A percentile compares a stretch with the other conserved stretches of the same genome.
Conservation (phyloP, 2,888 invertebrate genomes). For the Prosapia bicincta region DNA sequence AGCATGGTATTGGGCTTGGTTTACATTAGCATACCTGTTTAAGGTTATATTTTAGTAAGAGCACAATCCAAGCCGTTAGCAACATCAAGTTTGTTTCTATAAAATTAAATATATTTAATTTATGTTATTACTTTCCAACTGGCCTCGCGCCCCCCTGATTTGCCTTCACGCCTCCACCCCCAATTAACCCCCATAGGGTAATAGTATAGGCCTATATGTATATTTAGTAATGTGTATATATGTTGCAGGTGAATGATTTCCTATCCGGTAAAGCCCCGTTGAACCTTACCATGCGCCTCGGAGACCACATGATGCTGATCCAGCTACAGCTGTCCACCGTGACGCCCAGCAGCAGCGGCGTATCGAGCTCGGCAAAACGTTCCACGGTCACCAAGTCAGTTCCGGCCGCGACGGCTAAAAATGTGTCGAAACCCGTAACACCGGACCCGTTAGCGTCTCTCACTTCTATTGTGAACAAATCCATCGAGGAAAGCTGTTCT, state of each 20-base stretch:
- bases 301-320: slow-evolving; percentile 97
- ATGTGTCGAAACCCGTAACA: slow-evolving; percentile 7
- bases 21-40: too few species aligned
- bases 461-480: slow-evolving; percentile 27
- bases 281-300: slow-evolving; percentile 91
- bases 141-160: too few species aligned
- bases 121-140: too few species aligned
- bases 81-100: too few species aligned
- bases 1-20: too few species aligned
- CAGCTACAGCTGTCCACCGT: slow-evolving; percentile 91
- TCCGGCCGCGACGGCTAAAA: slow-evolving; percentile 25
- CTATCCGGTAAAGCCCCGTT: slow-evolving; percentile 91
- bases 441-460: slow-evolving; percentile 29
- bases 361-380: slow-evolving; percentile 6
- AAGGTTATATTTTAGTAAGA: too few species aligned
- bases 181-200: too few species aligned
- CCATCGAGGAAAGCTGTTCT: slow-evolving; percentile 13
- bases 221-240: slow-evolving; percentile 8
- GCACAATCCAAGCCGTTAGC: too few species aligned
- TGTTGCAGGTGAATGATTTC: slow-evolving; percentile 81
- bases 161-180: too few species aligned
- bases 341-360: slow-evolving; percentile 50
- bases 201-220: too few species aligned
- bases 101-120: too few species aligned
- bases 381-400: slow-evolving; percentile 17